Percentiles rank a stretch among this genome's conserved stretches.
Conservation (phyloP, 2,797 vertebrate genomes). For the Alca torda region DNA sequence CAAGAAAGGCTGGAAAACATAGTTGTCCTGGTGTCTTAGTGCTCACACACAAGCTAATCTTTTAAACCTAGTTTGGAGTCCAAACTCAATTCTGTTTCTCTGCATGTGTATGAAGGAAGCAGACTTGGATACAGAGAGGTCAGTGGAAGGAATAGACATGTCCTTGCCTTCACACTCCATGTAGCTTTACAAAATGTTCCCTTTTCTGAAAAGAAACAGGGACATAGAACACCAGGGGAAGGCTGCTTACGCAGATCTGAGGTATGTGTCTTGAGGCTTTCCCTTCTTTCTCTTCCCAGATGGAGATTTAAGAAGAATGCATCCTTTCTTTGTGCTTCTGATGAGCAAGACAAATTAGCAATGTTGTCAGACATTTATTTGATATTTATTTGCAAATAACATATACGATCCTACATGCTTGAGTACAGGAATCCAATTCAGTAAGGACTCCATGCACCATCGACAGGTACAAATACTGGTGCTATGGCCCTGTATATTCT, state of each 20-base stretch:
- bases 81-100: background rate
- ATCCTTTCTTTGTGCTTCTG: background rate
- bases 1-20: background rate
- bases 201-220: conserved; percentile 26
- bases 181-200: conserved; percentile 10
- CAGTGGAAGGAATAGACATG: background rate
- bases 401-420: background rate
- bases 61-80: background rate
- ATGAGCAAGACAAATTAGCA: background rate
- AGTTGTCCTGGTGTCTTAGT: background rate
- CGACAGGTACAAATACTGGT: background rate
- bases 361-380: background rate
- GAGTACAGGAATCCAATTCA: background rate
- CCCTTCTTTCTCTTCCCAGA: background rate
- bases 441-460: background rate
- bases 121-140: conserved; percentile 29
- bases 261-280: background rate
- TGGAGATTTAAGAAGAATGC: background rate
- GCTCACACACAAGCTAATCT: background rate
- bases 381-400: background rate
- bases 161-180: background rate
- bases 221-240: conserved; percentile 9
- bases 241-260: conserved; percentile 29
- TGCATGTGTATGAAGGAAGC: background rate
- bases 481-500: background rate